phyloP scores from a whole-genome alignment of 2,888 invertebrate genomes.

The Cephus pulcher region DNA sequence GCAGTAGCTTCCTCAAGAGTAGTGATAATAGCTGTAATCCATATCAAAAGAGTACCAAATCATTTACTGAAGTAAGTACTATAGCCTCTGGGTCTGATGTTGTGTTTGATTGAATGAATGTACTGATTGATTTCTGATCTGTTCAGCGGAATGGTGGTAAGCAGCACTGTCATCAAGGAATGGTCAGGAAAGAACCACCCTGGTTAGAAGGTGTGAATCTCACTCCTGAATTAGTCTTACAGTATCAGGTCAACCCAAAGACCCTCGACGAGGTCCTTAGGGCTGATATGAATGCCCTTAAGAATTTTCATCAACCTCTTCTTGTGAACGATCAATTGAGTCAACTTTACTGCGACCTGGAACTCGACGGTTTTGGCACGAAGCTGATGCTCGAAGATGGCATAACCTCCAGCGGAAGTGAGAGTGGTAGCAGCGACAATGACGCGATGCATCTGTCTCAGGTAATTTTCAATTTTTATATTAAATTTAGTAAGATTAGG shows the following conservation, averaged over 20 bases:
- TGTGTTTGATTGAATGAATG: not conserved
- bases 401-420: conserved; percentile 70
- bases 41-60: conserved; percentile 31
- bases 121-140: not conserved
- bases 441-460: conserved; percentile 53
- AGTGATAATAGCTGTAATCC: conserved; percentile 50
- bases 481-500: conserved; percentile 14
- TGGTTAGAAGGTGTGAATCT: conserved; percentile 77
- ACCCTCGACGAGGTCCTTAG: conserved; percentile 73
- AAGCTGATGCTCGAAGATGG: conserved; percentile 75
- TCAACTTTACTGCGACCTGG: conserved; percentile 77
- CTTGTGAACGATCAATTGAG: conserved; percentile 80
- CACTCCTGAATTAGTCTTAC: conserved; percentile 77
- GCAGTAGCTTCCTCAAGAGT: conserved; percentile 58
- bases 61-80: not conserved
- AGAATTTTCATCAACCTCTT: conserved; percentile 71
- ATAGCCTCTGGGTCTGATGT: not conserved
- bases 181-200: conserved; percentile 69
- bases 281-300: conserved; percentile 72
- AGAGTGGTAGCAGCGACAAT: conserved; percentile 58
- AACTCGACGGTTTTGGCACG: conserved; percentile 72
- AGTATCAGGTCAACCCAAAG: conserved; percentile 74
- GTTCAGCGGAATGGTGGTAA: not conserved
- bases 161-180: conserved; percentile 18
- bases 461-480: conserved; percentile 45